A percentile compares a stretch with the other conserved stretches of the same genome.
phyloP scores from a whole-genome alignment of 92 coral and sea anemone genomes.

The Porites divaricata region DNA sequence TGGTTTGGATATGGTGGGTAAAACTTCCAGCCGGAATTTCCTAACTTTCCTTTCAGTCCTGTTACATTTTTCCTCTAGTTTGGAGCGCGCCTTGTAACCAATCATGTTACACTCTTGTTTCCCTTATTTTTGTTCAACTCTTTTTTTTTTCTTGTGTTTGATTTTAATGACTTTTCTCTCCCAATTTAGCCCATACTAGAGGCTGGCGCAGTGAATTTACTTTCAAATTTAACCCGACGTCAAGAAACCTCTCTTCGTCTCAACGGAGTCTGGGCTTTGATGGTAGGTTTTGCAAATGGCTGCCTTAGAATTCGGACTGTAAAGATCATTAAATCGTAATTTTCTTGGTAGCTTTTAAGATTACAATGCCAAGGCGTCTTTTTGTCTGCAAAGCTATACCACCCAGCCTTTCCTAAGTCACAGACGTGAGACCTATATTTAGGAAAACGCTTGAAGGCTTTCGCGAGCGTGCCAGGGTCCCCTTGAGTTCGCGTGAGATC shows the following conservation, averaged over 20 bases:
- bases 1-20: no score
- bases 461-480: no score
- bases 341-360: not conserved
- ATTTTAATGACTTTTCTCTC: not conserved
- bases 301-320: not conserved
- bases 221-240: constrained; percentile 87
- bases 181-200: constrained; percentile 89
- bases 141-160: no score
- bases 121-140: no score
- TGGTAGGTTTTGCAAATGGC: constrained; percentile 62
- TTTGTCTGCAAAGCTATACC: no score
- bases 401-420: no score
- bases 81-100: no score
- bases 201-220: constrained; percentile 94
- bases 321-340: not conserved
- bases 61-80: not conserved
- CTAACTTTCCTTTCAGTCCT: not conserved
- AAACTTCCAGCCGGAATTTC: not conserved
- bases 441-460: no score
- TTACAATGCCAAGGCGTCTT: no score
- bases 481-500: no score
- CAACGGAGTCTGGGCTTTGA: constrained; percentile 98
- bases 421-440: no score
- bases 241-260: constrained; percentile 82
- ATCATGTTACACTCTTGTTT: no score